Conservation (phyloP, 2,888 invertebrate genomes). For the Anodontia alba region DNA sequence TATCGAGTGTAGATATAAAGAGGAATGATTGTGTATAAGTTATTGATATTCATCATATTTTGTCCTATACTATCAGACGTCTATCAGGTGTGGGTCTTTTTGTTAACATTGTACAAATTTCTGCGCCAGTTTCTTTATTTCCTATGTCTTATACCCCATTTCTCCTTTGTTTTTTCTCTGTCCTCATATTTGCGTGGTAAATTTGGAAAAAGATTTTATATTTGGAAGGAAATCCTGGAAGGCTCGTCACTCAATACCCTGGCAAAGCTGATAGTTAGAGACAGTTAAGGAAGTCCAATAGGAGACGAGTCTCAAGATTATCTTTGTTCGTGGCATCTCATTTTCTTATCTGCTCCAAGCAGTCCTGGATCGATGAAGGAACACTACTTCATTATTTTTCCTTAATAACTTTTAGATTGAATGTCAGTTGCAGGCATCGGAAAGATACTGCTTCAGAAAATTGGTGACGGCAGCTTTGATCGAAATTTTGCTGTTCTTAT, state of each 20-base stretch:
- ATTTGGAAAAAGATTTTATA: no score
- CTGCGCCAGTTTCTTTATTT: no score
- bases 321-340: conserved; percentile 49
- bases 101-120: no score
- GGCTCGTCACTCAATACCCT: neutral
- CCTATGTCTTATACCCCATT: no score
- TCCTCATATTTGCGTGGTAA: no score
- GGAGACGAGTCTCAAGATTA: neutral
- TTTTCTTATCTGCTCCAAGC: conserved; percentile 57
- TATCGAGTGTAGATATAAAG: no score
- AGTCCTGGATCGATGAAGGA: conserved; percentile 45
- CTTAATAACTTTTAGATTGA: conserved; percentile 65
- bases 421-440: conserved; percentile 55
- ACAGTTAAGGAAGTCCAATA: neutral
- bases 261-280: neutral
- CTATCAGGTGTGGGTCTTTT: no score
- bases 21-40: no score
- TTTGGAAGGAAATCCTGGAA: neutral
- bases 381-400: conserved; percentile 62
- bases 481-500: neutral
- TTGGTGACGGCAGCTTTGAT: conserved; percentile 1
- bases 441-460: neutral
- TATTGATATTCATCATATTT: no score
- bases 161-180: no score
- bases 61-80: no score